phyloP scores from a whole-genome alignment of 2,888 invertebrate species.

The Pachydiplax longipennis region DNA sequence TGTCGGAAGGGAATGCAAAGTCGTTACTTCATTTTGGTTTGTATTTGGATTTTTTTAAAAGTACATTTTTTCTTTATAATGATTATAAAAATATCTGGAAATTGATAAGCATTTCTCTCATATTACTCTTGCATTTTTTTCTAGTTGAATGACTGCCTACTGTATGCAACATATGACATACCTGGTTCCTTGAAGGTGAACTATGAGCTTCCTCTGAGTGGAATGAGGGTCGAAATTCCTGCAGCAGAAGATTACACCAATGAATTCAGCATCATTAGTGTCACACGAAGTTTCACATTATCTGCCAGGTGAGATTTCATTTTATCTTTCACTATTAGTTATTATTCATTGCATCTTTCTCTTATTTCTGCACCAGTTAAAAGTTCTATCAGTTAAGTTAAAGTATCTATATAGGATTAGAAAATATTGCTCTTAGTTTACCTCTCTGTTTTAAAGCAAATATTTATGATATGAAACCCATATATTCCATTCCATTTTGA shows the following conservation, averaged over 20 bases:
- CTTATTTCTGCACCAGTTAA: neutral
- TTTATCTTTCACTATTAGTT: neutral
- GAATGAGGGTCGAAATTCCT: slow-evolving; percentile 62
- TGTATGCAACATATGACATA: slow-evolving; percentile 59
- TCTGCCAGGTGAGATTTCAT: slow-evolving; percentile 59
- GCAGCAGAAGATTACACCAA: slow-evolving; percentile 61
- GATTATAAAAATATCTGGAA: too few relatives aligned
- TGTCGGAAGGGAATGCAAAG: slow-evolving; percentile 70
- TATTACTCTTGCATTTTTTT: slow-evolving; percentile 49
- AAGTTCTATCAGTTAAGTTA: too few relatives aligned
- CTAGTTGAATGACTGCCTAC: slow-evolving; percentile 61
- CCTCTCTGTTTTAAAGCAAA: too few relatives aligned
- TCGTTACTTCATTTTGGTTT: slow-evolving; percentile 70
- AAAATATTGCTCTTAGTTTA: too few relatives aligned
- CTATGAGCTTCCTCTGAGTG: slow-evolving; percentile 63
- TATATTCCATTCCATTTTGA: too few relatives aligned
- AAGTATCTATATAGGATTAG: too few relatives aligned
- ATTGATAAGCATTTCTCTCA: neutral
- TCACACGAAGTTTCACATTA: slow-evolving; percentile 64
- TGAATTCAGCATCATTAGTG: slow-evolving; percentile 66
- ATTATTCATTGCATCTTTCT: neutral
- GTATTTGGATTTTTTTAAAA: slow-evolving; percentile 48
- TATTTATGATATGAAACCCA: too few relatives aligned
- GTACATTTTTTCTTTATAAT: neutral
- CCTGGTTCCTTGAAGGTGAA: slow-evolving; percentile 59